These are phyloP conservation scores for Geophilus truncorum DNA, from an alignment of 2,888 invertebrate species.

Conservation along the genomic window DNA sequence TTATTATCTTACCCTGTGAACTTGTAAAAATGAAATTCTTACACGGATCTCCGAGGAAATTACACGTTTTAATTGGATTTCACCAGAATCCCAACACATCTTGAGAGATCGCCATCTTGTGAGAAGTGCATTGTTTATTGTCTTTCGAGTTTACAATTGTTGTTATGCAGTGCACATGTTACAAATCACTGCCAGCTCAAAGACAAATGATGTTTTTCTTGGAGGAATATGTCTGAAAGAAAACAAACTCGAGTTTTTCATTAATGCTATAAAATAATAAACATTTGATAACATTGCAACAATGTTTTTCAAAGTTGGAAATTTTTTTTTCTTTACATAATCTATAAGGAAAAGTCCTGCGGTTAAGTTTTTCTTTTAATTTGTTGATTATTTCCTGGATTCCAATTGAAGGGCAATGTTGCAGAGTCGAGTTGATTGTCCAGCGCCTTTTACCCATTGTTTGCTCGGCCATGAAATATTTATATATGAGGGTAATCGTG, in stretches of 20 bases:
- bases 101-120: background rate
- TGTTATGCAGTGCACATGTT: background rate
- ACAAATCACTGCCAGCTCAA: background rate
- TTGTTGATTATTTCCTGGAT: background rate
- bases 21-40: background rate
- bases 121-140: background rate
- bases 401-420: conserved; percentile 11
- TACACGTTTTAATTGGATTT: background rate
- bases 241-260: background rate
- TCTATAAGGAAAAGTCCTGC: too few species aligned
- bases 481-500: background rate
- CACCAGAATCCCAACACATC: too few species aligned
- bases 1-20: background rate
- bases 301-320: background rate
- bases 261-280: background rate
- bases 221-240: background rate
- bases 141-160: background rate
- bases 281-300: too few species aligned
- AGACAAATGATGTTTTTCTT: conserved; percentile 10
- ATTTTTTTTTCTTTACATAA: background rate
- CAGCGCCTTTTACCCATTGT: background rate
- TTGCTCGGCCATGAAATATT: conserved; percentile 9
- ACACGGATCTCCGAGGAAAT: background rate
- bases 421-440: conserved; percentile 8
- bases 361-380: background rate